Percentiles rank a stretch among this genome's conserved stretches.
Evolutionary conservation across 1,140 invertebrate genomes (phyloP).

Genomic region (Heliconius eleuchia): DNA sequence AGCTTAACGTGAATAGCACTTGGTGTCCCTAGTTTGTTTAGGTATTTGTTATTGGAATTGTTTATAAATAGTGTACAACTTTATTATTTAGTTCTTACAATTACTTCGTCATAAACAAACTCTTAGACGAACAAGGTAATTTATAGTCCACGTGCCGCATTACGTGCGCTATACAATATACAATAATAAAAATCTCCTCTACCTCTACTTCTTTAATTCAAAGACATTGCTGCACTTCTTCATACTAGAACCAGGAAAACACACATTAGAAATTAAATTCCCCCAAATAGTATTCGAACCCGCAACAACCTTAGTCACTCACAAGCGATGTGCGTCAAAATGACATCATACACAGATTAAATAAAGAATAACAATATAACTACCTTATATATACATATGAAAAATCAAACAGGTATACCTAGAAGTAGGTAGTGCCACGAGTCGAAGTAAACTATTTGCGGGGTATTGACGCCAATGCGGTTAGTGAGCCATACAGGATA

Average conservation of each 20-base stretch:
- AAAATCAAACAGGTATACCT: not conserved
- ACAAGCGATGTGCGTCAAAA: no score
- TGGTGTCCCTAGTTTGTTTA: not conserved
- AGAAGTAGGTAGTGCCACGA: not conserved
- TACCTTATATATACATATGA: not conserved
- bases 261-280: no score
- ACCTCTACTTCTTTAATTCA: no score
- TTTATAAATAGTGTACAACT: not conserved
- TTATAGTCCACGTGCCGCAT: not conserved
- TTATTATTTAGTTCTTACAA: not conserved
- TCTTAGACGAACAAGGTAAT: not conserved
- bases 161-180: no score
- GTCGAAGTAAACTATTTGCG: conserved; percentile 13
- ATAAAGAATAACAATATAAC: not conserved
- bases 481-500: conserved; percentile 35
- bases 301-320: no score
- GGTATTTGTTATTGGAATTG: not conserved
- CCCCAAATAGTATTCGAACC: no score
- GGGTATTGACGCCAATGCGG: conserved; percentile 38
- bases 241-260: no score
- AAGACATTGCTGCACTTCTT: not conserved
- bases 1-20: conserved; percentile 27
- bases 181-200: no score
- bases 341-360: no score
- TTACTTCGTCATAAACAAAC: not conserved